These are phyloP conservation scores for Pitangus sulphuratus DNA, from an alignment of 2,797 vertebrate genomes.

Conservation along the genomic window DNA sequence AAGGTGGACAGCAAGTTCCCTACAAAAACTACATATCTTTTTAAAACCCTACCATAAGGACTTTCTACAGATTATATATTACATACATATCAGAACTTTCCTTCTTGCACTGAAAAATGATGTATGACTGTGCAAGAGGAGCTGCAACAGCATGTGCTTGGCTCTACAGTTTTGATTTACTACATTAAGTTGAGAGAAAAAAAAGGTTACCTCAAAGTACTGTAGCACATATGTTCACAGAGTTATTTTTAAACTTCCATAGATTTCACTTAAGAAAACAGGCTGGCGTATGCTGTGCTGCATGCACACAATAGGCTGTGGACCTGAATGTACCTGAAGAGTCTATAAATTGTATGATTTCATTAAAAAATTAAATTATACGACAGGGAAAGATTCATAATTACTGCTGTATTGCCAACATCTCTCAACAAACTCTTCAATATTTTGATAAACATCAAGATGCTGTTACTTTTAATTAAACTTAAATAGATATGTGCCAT, in stretches of 20 bases:
- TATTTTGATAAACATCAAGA: background rate
- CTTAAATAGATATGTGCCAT: background rate
- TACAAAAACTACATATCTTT: background rate
- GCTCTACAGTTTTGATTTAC: conserved; percentile 24
- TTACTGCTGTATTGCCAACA: conserved; percentile 19
- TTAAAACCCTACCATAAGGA: background rate
- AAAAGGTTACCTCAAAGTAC: conserved; percentile 29
- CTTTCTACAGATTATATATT: background rate
- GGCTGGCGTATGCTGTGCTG: background rate
- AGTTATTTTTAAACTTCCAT: conserved; percentile 48
- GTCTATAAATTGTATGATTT: background rate
- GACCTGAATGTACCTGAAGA: background rate
- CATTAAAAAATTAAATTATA: conserved; percentile 36
- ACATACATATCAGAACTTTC: background rate
- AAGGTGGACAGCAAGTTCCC: background rate
- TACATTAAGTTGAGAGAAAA: background rate
- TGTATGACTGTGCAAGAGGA: background rate
- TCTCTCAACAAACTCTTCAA: conserved; percentile 34
- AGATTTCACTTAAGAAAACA: background rate
- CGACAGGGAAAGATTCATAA: conserved; percentile 22
- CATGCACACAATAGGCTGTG: background rate
- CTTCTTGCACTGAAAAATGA: background rate
- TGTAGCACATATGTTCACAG: conserved; percentile 41
- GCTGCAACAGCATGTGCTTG: background rate
- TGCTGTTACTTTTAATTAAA: conserved; percentile 36